Percentiles rank a stretch among this genome's conserved stretches.
phyloP scores from a whole-genome alignment of 2,797 vertebrate genomes.

The Pipistrellus kuhlii region DNA sequence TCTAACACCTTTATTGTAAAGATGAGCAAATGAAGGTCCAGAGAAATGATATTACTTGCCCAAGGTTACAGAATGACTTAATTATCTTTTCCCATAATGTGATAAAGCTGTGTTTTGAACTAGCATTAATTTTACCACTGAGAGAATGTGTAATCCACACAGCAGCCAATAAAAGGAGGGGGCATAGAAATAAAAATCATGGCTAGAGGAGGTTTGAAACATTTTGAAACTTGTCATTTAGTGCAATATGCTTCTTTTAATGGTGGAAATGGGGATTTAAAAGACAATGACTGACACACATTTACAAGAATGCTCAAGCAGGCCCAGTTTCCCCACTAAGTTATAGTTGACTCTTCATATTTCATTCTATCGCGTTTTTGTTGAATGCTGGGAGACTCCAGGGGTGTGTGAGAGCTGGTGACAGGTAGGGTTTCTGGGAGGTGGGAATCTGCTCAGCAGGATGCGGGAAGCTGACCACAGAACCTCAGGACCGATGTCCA shows the following conservation, averaged over 20 bases:
- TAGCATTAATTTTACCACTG: neutral
- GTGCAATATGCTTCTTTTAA: neutral
- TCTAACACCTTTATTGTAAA: neutral
- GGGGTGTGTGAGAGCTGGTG: fast-evolving
- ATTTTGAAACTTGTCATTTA: neutral
- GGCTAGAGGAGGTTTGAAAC: neutral
- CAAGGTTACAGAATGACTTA: neutral
- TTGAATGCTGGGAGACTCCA: fast-evolving
- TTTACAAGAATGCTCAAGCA: fast-evolving
- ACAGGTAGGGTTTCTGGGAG: neutral
- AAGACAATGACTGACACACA: neutral
- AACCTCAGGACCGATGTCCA: neutral
- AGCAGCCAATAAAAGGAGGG: neutral
- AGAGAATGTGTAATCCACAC: neutral
- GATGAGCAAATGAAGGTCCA: neutral
- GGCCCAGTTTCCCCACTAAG: neutral
- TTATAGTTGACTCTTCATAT: neutral
- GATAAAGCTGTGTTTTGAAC: neutral
- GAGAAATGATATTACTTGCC: neutral
- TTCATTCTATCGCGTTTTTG: neutral
- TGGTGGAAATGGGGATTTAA: neutral
- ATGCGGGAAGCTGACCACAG: fast-evolving
- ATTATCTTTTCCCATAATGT: neutral
- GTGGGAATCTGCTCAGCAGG: neutral
- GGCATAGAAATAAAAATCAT: fast-evolving